These are phyloP conservation scores for Arge pagana DNA, from an alignment of 2,888 invertebrate genomes.

Conservation along the genomic window DNA sequence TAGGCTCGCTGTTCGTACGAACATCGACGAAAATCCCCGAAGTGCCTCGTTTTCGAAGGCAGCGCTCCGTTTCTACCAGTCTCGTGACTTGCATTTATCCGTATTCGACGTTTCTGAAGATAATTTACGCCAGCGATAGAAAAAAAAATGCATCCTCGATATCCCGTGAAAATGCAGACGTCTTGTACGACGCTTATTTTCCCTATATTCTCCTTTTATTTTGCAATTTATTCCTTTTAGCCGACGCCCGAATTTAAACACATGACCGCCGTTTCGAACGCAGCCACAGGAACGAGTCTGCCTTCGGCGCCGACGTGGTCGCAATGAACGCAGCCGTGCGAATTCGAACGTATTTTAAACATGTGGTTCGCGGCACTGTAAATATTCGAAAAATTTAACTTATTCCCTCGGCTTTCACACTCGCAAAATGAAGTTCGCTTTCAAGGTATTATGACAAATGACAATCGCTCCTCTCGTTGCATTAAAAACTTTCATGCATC, in stretches of 20 bases:
- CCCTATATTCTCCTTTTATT: conserved; percentile 4
- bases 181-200: background rate
- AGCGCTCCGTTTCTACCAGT: conserved; percentile 36
- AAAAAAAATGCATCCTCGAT: background rate
- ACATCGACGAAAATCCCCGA: conserved; percentile 9
- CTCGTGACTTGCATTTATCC: conserved; percentile 47
- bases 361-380: too few relatives aligned
- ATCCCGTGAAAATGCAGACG: background rate
- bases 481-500: background rate
- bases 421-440: conserved; percentile 63
- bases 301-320: background rate
- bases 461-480: conserved; percentile 5
- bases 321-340: conserved; percentile 2
- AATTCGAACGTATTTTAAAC: conserved; percentile 1
- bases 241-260: conserved; percentile 34
- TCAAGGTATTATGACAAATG: conserved; percentile 56
- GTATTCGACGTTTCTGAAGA: conserved; percentile 7
- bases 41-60: conserved; percentile 1
- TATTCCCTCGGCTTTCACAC: too few relatives aligned
- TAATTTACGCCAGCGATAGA: background rate
- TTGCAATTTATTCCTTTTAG: conserved; percentile 19
- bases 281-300: conserved; percentile 20
- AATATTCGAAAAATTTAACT: too few relatives aligned
- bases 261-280: conserved; percentile 25
- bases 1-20: conserved; percentile 63